These are phyloP conservation scores for Urocynchramus pylzowi DNA, from an alignment of 2,113 vertebrate genomes.

Conservation along the genomic window DNA sequence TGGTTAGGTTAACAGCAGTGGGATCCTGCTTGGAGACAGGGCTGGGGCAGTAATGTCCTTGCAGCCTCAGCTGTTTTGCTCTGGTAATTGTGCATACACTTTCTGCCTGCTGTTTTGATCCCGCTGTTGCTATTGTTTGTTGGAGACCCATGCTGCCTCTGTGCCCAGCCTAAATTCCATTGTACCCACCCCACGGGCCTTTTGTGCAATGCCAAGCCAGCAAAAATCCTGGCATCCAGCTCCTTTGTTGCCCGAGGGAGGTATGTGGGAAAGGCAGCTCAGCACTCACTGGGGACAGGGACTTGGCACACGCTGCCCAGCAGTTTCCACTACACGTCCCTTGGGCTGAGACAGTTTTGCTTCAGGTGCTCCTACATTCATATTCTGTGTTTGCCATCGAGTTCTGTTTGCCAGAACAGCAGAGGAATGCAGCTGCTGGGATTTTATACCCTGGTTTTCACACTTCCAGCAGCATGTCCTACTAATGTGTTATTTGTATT, in stretches of 20 bases:
- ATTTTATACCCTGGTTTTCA: conserved; percentile 12
- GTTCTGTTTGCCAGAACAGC: background rate
- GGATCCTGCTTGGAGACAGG: background rate
- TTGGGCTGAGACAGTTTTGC: background rate
- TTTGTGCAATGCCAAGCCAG: conserved; percentile 56
- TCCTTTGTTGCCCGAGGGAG: conserved; percentile 30
- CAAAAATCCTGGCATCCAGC: conserved; percentile 42
- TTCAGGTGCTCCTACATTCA: conserved; percentile 16
- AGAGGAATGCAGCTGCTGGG: background rate
- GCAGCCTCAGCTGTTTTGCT: conserved; percentile 3
- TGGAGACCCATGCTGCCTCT: conserved; percentile 52
- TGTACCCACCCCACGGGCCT: conserved; percentile 37
- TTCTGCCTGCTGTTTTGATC: conserved; percentile 59
- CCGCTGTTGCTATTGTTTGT: conserved; percentile 60
- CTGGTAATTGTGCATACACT: conserved; percentile 18
- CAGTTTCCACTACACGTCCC: background rate
- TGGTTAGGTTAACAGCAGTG: background rate
- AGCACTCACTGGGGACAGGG: background rate
- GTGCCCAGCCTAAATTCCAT: conserved; percentile 57
- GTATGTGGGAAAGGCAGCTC: conserved; percentile 59
- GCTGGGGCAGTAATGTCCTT: background rate
- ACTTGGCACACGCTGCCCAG: background rate
- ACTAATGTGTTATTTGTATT: conserved; percentile 8
- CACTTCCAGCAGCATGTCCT: background rate
- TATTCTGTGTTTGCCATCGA: background rate